A percentile compares a stretch with the other conserved stretches of the same genome.
These are phyloP conservation scores for Ceuthmochares aereus DNA, from an alignment of 2,113 vertebrate genomes.

Conservation along the genomic window DNA sequence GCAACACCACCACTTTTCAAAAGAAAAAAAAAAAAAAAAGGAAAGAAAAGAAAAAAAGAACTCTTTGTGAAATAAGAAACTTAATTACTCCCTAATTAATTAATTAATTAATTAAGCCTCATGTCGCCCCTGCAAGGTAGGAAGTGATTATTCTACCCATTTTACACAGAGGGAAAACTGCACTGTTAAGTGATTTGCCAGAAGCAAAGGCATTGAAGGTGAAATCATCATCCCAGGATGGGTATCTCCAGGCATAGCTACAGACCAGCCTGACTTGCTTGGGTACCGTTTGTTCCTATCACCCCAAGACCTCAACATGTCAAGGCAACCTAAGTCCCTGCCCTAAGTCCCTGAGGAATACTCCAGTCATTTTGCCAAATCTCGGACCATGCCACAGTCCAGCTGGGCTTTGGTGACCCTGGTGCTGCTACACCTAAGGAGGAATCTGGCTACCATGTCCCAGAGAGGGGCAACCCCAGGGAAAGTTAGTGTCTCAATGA, in stretches of 20 bases:
- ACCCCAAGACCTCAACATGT: rapidly evolving
- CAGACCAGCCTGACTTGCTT: neutral
- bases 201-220: neutral
- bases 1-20: rapidly evolving
- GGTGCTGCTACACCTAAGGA: neutral
- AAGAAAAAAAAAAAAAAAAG: too few relatives aligned
- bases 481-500: rapidly evolving
- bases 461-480: neutral
- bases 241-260: too few relatives aligned
- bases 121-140: constrained; percentile 11
- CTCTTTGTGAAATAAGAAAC: constrained; percentile 33
- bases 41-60: neutral
- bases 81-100: constrained; percentile 63
- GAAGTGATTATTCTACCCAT: constrained; percentile 38
- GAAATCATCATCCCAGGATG: neutral
- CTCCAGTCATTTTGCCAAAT: neutral
- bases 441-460: neutral
- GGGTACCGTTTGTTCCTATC: neutral
- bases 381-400: too few relatives aligned
- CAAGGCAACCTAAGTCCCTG: rapidly evolving
- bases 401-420: neutral
- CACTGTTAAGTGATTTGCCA: neutral
- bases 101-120: constrained; percentile 49
- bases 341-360: neutral
- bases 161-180: neutral